Evolutionary conservation across 2,113 vertebrate genomes (phyloP), one percentile per base, ranked within the genome.

Genomic region (Theristicus caerulescens): DNA sequence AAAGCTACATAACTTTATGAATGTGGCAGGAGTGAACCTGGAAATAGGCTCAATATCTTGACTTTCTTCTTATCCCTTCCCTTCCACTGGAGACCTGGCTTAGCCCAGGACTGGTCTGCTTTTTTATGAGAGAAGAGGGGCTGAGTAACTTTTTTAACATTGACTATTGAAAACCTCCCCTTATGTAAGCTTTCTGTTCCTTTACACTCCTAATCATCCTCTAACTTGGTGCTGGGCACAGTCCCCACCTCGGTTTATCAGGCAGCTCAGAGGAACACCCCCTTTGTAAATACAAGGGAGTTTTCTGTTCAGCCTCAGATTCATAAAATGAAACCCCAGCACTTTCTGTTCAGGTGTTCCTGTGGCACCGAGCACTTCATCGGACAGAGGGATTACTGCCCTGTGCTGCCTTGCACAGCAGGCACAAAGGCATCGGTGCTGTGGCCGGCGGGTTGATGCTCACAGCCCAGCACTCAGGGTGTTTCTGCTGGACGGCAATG

Each of bases 241-340:
- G 38, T 51, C 40, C 40, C n/a, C 67, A 87, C 65, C 90, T 73
- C 6, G 20, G 62, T 87, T 97, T 95, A 91, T 94, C 89, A 57
- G 38, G 34, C 22, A 64, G 46, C 73, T 76, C 54, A 64, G 82
- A 70, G 78, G 58, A 93, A 97, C 96, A 52, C 97, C 74, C 83
- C 24, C 14, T 97, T 94, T 82, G 93, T 91, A 92, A 97, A 97
- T 34, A 98, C 8, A 46, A 70, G 51, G 65, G 58, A 71, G 58
- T 93, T 96, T 83, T 86, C 87, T 91, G 49, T 86, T 85, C 10
- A 4, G 46, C 31, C 76, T 90, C 38, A 58, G 55, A 40, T 71
- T 55, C 81, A 49, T 51, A 44, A 78, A 70, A 52, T 14, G 52
- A 52, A 78, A 8, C 34, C 36, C 26, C 73, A 51, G 82, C 16